These are phyloP conservation scores for Halichondria panicea DNA, from an alignment of 37 sponge, comb jelly and placozoan species.

Conservation along the genomic window DNA sequence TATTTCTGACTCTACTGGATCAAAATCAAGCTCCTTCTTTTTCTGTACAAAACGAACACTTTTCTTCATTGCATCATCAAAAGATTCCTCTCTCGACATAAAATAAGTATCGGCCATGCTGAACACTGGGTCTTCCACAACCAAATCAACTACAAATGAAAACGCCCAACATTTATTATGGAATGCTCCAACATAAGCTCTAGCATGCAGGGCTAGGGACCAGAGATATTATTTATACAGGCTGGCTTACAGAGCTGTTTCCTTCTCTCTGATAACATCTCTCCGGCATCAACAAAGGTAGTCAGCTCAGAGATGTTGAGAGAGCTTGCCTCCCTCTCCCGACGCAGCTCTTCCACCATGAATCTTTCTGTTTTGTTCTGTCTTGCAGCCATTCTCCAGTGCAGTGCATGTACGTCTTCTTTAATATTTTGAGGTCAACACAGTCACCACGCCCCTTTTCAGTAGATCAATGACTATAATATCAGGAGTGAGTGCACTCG, in stretches of 20 bases:
- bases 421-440: too few species aligned
- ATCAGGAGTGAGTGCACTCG: too few species aligned
- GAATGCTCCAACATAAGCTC: too few species aligned
- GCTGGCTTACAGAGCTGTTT: conserved; percentile 56
- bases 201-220: too few species aligned
- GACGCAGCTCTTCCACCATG: conserved; percentile 57
- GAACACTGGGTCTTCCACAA: conserved; percentile 62
- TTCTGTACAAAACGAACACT: conserved; percentile 30
- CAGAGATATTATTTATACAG: too few species aligned
- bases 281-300: conserved; percentile 61
- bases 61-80: conserved; percentile 51
- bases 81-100: conserved; percentile 64
- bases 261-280: conserved; percentile 47
- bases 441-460: too few species aligned
- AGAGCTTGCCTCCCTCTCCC: conserved; percentile 56
- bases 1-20: neutral
- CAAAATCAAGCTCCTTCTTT: conserved; percentile 19
- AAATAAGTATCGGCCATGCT: conserved; percentile 41
- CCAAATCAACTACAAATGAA: conserved; percentile 28
- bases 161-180: conserved; percentile 7
- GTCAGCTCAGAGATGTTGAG: conserved; percentile 62
- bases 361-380: too few species aligned
- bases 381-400: too few species aligned
- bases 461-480: too few species aligned
- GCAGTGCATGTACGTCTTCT: too few species aligned